Conservation (phyloP, 2,797 vertebrate species). For the Spondyliosoma cantharus region DNA sequence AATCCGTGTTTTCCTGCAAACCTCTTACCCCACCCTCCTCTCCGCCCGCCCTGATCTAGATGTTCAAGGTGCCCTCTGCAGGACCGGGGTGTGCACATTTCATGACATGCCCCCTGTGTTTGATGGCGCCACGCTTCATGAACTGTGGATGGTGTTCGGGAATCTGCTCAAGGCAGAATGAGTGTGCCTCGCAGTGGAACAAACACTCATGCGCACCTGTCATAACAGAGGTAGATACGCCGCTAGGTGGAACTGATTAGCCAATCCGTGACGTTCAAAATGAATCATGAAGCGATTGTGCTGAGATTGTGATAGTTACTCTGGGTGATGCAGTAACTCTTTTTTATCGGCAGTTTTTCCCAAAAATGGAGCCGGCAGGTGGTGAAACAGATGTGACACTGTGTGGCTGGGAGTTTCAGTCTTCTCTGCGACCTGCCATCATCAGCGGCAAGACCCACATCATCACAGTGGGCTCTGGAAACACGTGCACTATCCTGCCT, state of each 20-base stretch:
- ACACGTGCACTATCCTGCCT: conserved; percentile 78
- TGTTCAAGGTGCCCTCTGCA: conserved; percentile 87
- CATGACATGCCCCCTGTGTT: conserved; percentile 88
- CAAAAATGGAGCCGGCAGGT: conserved; percentile 81
- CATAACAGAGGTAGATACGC: conserved; percentile 86
- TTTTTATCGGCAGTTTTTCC: conserved; percentile 87
- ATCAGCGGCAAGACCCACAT: conserved; percentile 64
- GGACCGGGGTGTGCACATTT: conserved; percentile 96
- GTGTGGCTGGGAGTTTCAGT: conserved; percentile 89
- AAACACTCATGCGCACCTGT: conserved; percentile 86
- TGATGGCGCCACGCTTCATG: conserved; percentile 90
- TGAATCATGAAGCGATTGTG: conserved; percentile 8
- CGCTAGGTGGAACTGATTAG: conserved; percentile 9
- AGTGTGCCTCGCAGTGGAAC: conserved; percentile 87
- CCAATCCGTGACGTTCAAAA: neutral
- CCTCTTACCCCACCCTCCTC: neutral
- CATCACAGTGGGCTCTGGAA: conserved; percentile 81
- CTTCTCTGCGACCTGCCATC: conserved; percentile 35
- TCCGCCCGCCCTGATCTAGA: conserved; percentile 72
- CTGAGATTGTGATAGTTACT: neutral
- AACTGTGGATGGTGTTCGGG: conserved; percentile 92
- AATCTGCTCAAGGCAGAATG: conserved; percentile 78
- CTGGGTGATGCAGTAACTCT: neutral
- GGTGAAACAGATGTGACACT: conserved; percentile 87
- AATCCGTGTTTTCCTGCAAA: neutral